phyloP scores from a whole-genome alignment of 2,113 vertebrate species.

The Martes martes region DNA sequence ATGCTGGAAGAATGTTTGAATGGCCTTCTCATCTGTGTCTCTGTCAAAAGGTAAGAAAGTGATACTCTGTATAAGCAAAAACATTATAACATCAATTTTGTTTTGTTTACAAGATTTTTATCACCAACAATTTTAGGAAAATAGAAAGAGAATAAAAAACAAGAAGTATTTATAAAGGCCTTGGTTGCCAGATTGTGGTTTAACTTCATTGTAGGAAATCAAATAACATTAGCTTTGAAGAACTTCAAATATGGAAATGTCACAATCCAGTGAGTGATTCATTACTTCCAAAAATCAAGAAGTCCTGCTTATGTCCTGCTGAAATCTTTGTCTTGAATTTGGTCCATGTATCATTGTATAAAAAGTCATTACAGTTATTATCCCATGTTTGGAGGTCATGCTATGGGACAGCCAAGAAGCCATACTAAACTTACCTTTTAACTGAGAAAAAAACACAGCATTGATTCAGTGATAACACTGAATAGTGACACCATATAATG shows the following conservation, averaged over 20 bases:
- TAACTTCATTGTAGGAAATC: background rate
- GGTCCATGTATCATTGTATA: background rate
- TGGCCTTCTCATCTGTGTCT: background rate
- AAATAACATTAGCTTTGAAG: background rate
- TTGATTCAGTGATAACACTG: background rate
- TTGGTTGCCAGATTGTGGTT: background rate
- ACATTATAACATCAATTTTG: background rate
- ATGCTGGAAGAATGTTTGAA: background rate
- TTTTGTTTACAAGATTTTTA: background rate
- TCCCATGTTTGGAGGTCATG: background rate
- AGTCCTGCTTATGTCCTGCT: background rate
- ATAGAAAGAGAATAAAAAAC: background rate
- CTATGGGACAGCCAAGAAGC: background rate
- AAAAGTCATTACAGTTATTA: background rate
- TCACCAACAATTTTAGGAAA: background rate
- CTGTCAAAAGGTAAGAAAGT: background rate
- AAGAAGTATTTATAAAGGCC: background rate
- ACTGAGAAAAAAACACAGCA: background rate
- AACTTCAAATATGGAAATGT: background rate
- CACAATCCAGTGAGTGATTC: background rate
- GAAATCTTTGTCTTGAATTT: conserved; percentile 1
- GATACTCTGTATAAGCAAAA: background rate
- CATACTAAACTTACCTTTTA: background rate
- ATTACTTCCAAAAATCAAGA: background rate
- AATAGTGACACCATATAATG: background rate